phyloP scores from a whole-genome alignment of 2,797 vertebrate genomes.

The Pelodytes ibericus region DNA sequence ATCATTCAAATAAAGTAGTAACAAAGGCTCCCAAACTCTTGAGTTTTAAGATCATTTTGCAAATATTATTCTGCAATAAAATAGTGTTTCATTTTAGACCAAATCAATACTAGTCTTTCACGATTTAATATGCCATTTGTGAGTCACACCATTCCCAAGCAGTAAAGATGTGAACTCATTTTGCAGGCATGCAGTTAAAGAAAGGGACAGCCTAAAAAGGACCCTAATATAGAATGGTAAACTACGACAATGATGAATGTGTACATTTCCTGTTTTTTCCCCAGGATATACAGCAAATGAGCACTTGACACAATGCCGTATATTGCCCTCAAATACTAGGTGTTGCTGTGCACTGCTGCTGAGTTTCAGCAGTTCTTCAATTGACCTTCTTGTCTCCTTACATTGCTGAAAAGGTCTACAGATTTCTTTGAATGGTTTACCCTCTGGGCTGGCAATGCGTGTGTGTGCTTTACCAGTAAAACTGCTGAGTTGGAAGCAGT shows the following conservation, averaged over 20 bases:
- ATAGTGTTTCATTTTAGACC: too few species aligned
- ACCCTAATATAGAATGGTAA: conserved; percentile 14
- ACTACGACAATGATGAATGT: conserved; percentile 46
- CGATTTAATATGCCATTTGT: too few species aligned
- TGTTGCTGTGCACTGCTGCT: conserved; percentile 21
- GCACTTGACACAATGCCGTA: conserved; percentile 39
- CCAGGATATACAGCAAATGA: conserved; percentile 47
- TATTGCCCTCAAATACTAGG: conserved; percentile 16
- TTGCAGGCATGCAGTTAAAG: neutral
- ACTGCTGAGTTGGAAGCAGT: too few species aligned
- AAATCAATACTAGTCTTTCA: too few species aligned
- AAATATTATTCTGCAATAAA: too few species aligned
- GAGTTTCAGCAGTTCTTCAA: conserved; percentile 41
- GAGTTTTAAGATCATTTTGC: too few species aligned
- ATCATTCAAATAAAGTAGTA: too few species aligned
- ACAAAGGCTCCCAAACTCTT: too few species aligned
- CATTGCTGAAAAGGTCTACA: conserved; percentile 32
- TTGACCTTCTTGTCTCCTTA: conserved; percentile 50
- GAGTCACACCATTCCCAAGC: neutral
- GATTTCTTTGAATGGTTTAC: conserved; percentile 35
- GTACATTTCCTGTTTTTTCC: conserved; percentile 40
- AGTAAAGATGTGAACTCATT: neutral
- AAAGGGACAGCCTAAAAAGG: conserved; percentile 14
- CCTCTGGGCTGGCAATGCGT: conserved; percentile 34
- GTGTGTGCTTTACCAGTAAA: conserved; percentile 34